Conservation (phyloP, 23 tunicate species). For the Ascidia mentula region DNA sequence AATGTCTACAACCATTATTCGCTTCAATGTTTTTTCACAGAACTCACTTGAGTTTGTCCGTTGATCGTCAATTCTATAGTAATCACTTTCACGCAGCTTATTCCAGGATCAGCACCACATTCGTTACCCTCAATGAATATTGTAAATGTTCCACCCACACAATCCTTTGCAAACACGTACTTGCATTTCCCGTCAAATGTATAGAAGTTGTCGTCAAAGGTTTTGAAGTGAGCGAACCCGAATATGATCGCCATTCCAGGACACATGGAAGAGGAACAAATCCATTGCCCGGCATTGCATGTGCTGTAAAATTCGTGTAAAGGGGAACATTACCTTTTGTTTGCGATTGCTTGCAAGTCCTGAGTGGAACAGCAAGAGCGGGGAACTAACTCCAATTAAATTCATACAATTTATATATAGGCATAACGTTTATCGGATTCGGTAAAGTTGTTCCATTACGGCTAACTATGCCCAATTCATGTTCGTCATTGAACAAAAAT, state of each 20-base stretch:
- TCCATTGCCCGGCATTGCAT: conserved; percentile 51
- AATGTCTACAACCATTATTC: too few species aligned
- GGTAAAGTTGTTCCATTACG: too few species aligned
- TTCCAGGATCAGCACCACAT: conserved; percentile 55
- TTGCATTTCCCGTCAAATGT: conserved; percentile 53
- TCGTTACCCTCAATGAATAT: conserved; percentile 43
- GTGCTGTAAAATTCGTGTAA: conserved; percentile 22
- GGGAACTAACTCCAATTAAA: too few species aligned
- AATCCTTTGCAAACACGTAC: conserved; percentile 52
- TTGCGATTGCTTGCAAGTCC: too few species aligned
- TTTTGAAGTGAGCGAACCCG: conserved; percentile 51
- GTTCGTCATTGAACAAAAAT: too few species aligned
- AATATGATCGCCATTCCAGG: conserved; percentile 47
- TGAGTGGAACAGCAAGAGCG: too few species aligned
- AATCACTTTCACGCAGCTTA: conserved; percentile 42
- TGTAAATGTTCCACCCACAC: conserved; percentile 16
- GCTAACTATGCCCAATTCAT: too few species aligned
- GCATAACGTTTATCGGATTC: too few species aligned
- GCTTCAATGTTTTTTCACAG: too few species aligned
- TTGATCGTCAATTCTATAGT: conserved; percentile 20
- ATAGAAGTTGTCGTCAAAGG: conserved; percentile 45
- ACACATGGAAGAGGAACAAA: conserved; percentile 36
- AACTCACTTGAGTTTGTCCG: conserved; percentile 25
- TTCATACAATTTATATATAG: too few species aligned
- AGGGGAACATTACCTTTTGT: too few species aligned